Evolutionary conservation across 2,888 invertebrate genomes (phyloP).

Genomic region (Hyles lineata): DNA sequence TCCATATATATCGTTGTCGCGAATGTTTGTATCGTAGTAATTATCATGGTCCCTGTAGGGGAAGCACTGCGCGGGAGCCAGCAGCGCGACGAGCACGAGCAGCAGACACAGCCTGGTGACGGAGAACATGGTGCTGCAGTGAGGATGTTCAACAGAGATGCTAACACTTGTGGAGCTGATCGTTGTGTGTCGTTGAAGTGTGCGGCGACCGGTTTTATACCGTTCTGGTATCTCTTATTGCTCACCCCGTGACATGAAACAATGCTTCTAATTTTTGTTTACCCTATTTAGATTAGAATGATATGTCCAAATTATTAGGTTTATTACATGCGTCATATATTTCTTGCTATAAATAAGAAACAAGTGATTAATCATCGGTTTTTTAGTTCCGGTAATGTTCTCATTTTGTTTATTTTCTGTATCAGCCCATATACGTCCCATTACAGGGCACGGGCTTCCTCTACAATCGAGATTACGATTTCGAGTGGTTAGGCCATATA

Average conservation of each 20-base stretch:
- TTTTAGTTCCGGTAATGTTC: no score
- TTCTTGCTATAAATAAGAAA: no score
- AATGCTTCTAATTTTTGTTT: no score
- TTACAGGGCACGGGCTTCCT: no score
- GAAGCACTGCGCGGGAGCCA: background rate
- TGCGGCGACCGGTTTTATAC: background rate
- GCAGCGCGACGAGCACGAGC: slow-evolving; percentile 8
- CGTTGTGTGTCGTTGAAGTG: background rate
- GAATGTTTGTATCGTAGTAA: background rate
- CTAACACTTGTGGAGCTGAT: slow-evolving; percentile 1
- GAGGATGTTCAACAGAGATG: background rate
- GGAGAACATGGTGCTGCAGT: background rate
- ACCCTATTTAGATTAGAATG: background rate
- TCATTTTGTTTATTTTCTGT: no score
- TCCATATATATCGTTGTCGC: background rate
- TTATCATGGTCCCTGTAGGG: background rate
- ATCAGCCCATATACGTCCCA: no score
- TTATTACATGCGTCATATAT: no score
- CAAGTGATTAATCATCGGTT: no score
- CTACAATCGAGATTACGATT: no score
- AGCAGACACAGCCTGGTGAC: background rate
- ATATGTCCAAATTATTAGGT: no score
- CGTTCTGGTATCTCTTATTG: background rate
- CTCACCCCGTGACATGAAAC: background rate
- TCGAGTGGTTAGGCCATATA: no score